A percentile compares a stretch with the other conserved stretches of the same genome.
These are phyloP conservation scores for Acrobasis consociella DNA, from an alignment of 2,888 invertebrate genomes.

Conservation along the genomic window DNA sequence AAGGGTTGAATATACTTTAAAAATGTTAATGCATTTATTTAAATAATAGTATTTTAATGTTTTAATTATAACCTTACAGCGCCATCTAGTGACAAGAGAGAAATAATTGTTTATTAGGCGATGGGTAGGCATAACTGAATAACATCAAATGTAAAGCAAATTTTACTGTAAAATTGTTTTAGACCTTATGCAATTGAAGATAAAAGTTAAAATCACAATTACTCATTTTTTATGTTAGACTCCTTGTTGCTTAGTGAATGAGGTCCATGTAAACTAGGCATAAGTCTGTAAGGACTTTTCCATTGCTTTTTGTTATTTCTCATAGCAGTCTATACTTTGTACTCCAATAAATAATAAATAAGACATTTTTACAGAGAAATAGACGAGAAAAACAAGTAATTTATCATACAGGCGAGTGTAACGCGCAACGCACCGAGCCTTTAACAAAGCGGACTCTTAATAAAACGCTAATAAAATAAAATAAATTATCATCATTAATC, in stretches of 20 bases:
- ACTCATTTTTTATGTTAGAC: neutral
- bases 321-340: conserved; percentile 2
- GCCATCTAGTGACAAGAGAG: too few species aligned
- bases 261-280: conserved; percentile 8
- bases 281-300: conserved; percentile 7
- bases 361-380: conserved; percentile 15
- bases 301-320: conserved; percentile 9
- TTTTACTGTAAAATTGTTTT: neutral
- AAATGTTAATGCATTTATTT: too few species aligned
- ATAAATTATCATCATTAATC: too few species aligned
- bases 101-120: too few species aligned
- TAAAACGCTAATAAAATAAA: neutral
- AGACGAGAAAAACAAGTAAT: conserved; percentile 18
- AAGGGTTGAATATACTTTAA: too few species aligned
- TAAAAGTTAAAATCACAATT: neutral
- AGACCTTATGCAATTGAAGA: neutral
- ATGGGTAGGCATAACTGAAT: too few species aligned
- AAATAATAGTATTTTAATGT: too few species aligned
- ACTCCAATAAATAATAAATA: conserved; percentile 18
- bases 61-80: too few species aligned
- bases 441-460: neutral
- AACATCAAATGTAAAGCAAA: conserved; percentile 18
- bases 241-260: neutral
- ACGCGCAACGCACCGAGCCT: conserved; percentile 7
- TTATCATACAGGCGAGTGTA: conserved; percentile 22